Evolutionary conservation across 1,140 invertebrate genomes (phyloP), one percentile per base, ranked within the genome.

Genomic region (Ectropis grisescens): DNA sequence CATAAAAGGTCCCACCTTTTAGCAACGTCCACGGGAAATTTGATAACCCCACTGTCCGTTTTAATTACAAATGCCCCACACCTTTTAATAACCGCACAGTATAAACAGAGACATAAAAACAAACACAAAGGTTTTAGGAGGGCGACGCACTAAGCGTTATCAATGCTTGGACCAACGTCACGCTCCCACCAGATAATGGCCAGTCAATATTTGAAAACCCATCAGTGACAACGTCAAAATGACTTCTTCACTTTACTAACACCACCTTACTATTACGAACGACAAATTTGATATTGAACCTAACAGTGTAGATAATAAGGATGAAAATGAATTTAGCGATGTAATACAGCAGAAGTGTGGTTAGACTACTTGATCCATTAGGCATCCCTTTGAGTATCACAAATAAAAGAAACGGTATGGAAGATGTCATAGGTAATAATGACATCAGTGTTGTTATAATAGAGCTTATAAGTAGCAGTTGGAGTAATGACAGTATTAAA

Each of bases 141-240:
- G 65, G 68, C 59, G 58, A 55, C 58, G 49, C 43, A 47, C n/a
- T 29, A 39, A 38, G 29, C 32, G 45, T 70, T 74, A 74, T 75
- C 68, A 62, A 47, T 54, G 47, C 50, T 37, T 47, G 41, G 44
- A 29, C 47, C 37, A 47, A 44, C 47, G 37, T 38, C 59, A 62
- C 55, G 51, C 62, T 58, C 47, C 47, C 53, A 47, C 36, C n/a
- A 62, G 60, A 74, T 74, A 74, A 75, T 68, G 54, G 55, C 41
- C 48, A 42, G 70, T 75, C 70, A 79, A 79, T 79, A 74, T 79
- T 79, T 74, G 66, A 57, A 66, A 70, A 68, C 47, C 59, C 65
- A 70, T 69, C 58, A 53, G 42, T 42, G 61, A 53, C 53, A 58
- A 52, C 53, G 31, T 31, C 37, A 30, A 53, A 66, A 64, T 51